These are phyloP conservation scores for Allophyes oxyacanthae DNA, from an alignment of 2,888 invertebrate genomes.

Conservation along the genomic window DNA sequence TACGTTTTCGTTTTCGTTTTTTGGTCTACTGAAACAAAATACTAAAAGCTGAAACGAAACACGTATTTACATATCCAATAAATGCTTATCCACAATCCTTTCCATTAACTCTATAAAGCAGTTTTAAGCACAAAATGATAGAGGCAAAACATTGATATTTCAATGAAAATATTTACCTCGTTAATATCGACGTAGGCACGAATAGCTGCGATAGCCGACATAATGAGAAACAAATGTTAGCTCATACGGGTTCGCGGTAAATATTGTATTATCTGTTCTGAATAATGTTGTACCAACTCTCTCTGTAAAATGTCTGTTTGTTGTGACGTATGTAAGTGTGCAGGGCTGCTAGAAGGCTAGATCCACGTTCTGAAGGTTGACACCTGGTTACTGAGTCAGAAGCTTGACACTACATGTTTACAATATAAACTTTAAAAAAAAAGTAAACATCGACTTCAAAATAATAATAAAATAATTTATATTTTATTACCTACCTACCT, in stretches of 20 bases:
- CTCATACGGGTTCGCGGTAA: conserved; percentile 62
- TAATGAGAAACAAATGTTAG: conserved; percentile 77
- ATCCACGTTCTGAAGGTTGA: too few relatives aligned
- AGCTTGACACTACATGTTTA: too few relatives aligned
- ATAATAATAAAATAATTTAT: too few relatives aligned
- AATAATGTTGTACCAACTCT: conserved; percentile 44
- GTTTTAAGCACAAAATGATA: conserved; percentile 14
- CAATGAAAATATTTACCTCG: conserved; percentile 48
- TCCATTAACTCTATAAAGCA: not conserved
- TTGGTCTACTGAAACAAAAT: too few relatives aligned
- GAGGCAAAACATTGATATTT: conserved; percentile 21
- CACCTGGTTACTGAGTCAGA: not conserved
- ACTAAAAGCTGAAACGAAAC: not conserved
- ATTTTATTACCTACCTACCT: too few relatives aligned
- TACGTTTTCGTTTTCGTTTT: too few relatives aligned
- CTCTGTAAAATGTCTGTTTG: conserved; percentile 45
- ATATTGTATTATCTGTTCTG: conserved; percentile 60
- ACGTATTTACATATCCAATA: not conserved
- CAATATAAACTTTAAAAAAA: too few relatives aligned
- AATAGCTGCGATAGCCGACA: conserved; percentile 43
- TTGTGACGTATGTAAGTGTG: conserved; percentile 21
- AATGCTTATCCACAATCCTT: conserved; percentile 1
- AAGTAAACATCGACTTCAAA: too few relatives aligned
- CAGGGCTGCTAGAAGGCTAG: conserved; percentile 13
- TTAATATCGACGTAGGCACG: conserved; percentile 49